These are phyloP conservation scores for Philonicus albiceps DNA, from an alignment of 2,888 invertebrate species.

Conservation along the genomic window DNA sequence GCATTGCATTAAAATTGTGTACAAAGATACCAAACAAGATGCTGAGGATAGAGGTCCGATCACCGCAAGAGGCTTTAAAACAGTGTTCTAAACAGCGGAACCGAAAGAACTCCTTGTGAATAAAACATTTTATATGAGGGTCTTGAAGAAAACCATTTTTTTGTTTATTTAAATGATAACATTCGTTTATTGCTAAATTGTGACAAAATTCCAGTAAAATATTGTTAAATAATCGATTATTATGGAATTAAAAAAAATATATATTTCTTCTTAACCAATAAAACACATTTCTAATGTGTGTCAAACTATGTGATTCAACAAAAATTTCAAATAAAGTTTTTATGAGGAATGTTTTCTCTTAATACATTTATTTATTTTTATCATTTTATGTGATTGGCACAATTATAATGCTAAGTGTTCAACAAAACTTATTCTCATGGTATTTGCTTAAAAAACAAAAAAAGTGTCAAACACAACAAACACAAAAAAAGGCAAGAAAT, in stretches of 20 bases:
- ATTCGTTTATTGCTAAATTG: conserved; percentile 7
- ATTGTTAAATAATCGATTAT: background rate
- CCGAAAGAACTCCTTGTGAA: background rate
- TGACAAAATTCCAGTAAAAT: conserved; percentile 4
- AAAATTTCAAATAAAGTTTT: background rate
- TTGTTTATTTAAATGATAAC: background rate
- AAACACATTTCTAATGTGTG: background rate
- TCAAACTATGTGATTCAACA: background rate
- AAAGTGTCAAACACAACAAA: background rate
- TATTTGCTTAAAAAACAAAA: background rate
- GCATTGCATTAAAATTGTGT: background rate
- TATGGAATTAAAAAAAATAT: background rate
- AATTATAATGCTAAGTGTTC: background rate
- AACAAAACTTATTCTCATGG: background rate
- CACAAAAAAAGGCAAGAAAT: background rate
- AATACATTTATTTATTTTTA: background rate
- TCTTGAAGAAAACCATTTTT: conserved; percentile 8
- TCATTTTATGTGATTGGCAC: background rate
- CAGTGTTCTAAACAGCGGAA: background rate
- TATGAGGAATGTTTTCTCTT: background rate
- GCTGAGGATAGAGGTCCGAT: background rate
- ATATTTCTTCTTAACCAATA: background rate
- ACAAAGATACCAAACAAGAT: background rate
- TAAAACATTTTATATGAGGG: background rate
- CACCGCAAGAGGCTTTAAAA: background rate